These are phyloP conservation scores for Xiphorhynchus elegans DNA, from an alignment of 2,113 vertebrate species.

Conservation along the genomic window DNA sequence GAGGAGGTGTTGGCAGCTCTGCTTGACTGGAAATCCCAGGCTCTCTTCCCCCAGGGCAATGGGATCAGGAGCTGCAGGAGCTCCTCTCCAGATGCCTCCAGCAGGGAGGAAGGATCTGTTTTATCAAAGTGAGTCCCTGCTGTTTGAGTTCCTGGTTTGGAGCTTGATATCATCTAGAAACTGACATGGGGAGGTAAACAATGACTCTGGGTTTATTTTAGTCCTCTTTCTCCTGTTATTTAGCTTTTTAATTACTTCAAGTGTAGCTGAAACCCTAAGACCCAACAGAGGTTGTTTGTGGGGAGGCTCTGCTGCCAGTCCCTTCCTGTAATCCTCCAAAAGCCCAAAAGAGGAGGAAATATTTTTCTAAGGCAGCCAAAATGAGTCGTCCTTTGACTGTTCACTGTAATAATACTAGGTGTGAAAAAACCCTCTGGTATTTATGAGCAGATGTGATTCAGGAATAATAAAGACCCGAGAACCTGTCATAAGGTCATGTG, in stretches of 20 bases:
- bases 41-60: accelerated
- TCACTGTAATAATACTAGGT: not conserved
- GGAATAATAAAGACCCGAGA: not conserved
- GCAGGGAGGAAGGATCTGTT: slow-evolving; percentile 41
- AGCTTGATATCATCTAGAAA: slow-evolving; percentile 29
- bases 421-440: slow-evolving; percentile 42
- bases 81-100: not conserved
- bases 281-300: not conserved
- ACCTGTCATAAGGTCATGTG: not conserved
- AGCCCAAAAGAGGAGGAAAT: slow-evolving; percentile 16
- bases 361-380: slow-evolving; percentile 13
- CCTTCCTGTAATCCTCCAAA: not conserved
- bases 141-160: slow-evolving; percentile 58
- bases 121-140: slow-evolving; percentile 30
- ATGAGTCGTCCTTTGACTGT: not conserved
- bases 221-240: not conserved
- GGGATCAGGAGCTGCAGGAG: not conserved
- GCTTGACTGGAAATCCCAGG: not conserved
- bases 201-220: not conserved
- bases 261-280: accelerated
- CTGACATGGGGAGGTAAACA: slow-evolving; percentile 28
- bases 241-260: not conserved
- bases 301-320: not conserved
- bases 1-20: not conserved
- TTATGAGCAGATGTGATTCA: slow-evolving; percentile 36